Conservation (phyloP, 2,797 vertebrate species). For the Hydrocynus forskahlii region DNA sequence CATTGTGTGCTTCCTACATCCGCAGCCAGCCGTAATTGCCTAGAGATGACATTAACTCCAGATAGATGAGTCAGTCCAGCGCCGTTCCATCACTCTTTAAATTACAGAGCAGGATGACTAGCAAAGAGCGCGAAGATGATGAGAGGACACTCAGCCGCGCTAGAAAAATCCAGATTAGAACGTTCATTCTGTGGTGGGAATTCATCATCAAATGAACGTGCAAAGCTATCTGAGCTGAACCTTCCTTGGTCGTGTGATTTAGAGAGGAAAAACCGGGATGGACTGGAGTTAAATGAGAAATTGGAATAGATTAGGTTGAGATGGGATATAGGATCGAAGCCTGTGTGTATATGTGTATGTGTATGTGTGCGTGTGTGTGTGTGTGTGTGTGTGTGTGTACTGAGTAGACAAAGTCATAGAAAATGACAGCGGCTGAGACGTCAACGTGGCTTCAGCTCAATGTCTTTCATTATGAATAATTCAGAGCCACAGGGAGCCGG, state of each 20-base stretch:
- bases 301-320: conserved; percentile 64
- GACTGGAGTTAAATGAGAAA: conserved; percentile 51
- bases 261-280: conserved; percentile 1
- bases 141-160: background rate
- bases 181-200: background rate
- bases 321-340: conserved; percentile 35
- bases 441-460: conserved; percentile 47
- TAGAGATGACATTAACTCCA: conserved; percentile 51
- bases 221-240: background rate
- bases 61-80: conserved; percentile 39
- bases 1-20: conserved; percentile 20
- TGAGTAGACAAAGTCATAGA: conserved; percentile 48
- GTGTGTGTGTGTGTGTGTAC: conserved; percentile 23
- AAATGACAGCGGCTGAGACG: conserved; percentile 36
- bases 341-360: conserved; percentile 33
- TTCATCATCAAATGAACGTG: background rate
- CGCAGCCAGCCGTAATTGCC: conserved; percentile 34
- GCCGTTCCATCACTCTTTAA: conserved; percentile 36
- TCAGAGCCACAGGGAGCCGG: conserved; percentile 22
- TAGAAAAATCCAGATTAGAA: background rate
- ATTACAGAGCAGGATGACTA: conserved; percentile 37
- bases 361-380: conserved; percentile 42
- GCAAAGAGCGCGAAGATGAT: background rate
- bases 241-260: background rate
- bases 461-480: conserved; percentile 64